Percentiles rank a stretch among this genome's conserved stretches.
These are phyloP conservation scores for Zapornia atra DNA, from an alignment of 2,113 vertebrate genomes.

Conservation along the genomic window DNA sequence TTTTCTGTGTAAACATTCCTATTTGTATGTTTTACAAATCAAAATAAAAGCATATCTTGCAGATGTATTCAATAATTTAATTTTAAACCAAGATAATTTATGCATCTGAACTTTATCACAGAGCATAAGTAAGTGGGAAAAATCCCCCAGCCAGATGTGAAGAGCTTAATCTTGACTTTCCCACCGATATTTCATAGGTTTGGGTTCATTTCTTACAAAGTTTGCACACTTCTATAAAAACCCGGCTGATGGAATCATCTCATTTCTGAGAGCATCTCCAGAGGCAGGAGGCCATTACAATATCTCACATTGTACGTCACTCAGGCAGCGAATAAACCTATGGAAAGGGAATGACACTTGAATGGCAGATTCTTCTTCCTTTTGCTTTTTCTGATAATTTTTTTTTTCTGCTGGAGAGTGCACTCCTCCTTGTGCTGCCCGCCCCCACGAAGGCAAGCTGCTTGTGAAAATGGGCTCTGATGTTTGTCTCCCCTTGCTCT, in stretches of 20 bases:
- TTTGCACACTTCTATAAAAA: conserved; percentile 36
- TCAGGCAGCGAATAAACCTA: not conserved
- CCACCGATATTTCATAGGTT: not conserved
- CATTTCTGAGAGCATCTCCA: conserved; percentile 3
- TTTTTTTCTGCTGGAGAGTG: not conserved
- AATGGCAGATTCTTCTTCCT: not conserved
- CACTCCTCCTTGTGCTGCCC: not conserved
- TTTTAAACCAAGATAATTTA: not conserved
- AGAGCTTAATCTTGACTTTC: not conserved
- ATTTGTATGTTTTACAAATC: not conserved
- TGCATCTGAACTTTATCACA: not conserved
- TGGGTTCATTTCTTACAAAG: conserved; percentile 1
- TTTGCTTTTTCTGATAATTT: not conserved
- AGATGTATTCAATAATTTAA: not conserved
- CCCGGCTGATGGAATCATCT: not conserved
- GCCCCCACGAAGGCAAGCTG: not conserved
- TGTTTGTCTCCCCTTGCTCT: not conserved
- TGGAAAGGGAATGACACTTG: not conserved
- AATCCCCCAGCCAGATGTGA: not conserved
- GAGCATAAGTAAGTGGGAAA: not conserved
- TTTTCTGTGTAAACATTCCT: not conserved
- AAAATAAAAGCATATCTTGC: not conserved
- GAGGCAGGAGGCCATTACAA: not conserved
- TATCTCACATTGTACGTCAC: not conserved
- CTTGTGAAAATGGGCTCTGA: not conserved